phyloP scores from a whole-genome alignment of 2,888 invertebrate genomes.

The Apamea sordens region DNA sequence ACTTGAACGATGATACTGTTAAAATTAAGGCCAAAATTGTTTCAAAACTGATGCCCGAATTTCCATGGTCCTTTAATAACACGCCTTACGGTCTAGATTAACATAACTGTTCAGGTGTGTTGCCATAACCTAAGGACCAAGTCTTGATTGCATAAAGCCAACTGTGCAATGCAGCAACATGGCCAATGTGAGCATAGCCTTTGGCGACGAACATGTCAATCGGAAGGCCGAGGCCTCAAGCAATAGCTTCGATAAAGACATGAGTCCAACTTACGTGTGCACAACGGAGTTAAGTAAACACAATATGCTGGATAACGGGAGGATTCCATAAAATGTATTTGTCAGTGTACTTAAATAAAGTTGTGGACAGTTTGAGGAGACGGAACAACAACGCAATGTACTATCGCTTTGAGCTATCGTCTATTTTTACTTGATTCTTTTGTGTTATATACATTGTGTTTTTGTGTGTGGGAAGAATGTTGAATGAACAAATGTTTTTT shows the following conservation, averaged over 20 bases:
- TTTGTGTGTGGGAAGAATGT: neutral
- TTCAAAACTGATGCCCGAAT: neutral
- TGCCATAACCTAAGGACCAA: constrained; percentile 4
- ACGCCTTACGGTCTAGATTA: constrained; percentile 11
- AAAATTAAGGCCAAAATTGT: neutral
- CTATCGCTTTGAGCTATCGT: constrained; percentile 41
- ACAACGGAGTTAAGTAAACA: constrained; percentile 55
- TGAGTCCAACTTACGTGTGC: constrained; percentile 39
- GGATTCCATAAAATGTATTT: constrained; percentile 55
- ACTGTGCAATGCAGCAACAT: too few relatives aligned
- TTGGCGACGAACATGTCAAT: constrained; percentile 53
- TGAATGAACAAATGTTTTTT: constrained; percentile 13
- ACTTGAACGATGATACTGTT: neutral
- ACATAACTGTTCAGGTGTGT: constrained; percentile 24
- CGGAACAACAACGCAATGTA: constrained; percentile 41
- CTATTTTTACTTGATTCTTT: constrained; percentile 47
- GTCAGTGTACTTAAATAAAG: constrained; percentile 61
- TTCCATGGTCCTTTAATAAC: constrained; percentile 4
- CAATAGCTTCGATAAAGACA: constrained; percentile 54
- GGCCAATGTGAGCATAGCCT: constrained; percentile 30
- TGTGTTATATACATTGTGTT: constrained; percentile 37
- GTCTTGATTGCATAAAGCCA: constrained; percentile 53
- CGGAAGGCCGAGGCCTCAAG: constrained; percentile 45
- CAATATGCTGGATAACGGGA: constrained; percentile 52
- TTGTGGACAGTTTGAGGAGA: constrained; percentile 44